These are phyloP conservation scores for Cydia fagiglandana DNA, from an alignment of 1,140 invertebrate genomes.

Conservation along the genomic window DNA sequence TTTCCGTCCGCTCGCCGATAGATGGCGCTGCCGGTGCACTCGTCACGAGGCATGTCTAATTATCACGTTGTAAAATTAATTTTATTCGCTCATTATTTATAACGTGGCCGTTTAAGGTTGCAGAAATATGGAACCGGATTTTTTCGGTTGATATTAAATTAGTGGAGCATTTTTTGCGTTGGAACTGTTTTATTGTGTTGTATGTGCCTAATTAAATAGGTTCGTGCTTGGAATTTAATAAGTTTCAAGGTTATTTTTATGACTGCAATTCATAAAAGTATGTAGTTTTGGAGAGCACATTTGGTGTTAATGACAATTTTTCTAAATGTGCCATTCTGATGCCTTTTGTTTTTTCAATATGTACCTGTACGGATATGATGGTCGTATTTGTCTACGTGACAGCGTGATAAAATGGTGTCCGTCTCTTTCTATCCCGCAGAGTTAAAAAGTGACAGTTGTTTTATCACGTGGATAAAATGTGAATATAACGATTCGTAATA, in stretches of 20 bases:
- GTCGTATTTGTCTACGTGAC: too few relatives aligned
- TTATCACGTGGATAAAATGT: too few relatives aligned
- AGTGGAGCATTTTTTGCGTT: conserved; percentile 9
- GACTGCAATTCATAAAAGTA: not conserved
- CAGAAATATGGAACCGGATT: conserved; percentile 11
- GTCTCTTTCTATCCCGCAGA: too few relatives aligned
- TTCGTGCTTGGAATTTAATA: not conserved
- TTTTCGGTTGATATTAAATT: conserved; percentile 24
- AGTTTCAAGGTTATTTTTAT: conserved; percentile 1
- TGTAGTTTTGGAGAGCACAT: not conserved
- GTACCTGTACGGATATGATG: too few relatives aligned
- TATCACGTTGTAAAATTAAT: conserved; percentile 12
- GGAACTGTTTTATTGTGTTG: not conserved
- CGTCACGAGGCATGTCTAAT: conserved; percentile 4
- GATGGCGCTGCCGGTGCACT: conserved; percentile 46
- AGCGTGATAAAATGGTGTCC: too few relatives aligned
- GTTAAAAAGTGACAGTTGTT: too few relatives aligned
- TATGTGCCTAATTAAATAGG: not conserved
- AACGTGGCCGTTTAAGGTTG: not conserved
- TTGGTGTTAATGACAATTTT: too few relatives aligned
- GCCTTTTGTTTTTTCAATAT: too few relatives aligned
- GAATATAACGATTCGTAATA: too few relatives aligned
- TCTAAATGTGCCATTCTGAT: too few relatives aligned
- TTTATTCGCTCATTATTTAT: conserved; percentile 26
- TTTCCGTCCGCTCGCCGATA: conserved; percentile 47